Evolutionary conservation across 2,888 invertebrate genomes (phyloP), one percentile per base, ranked within the genome.

Genomic region (Magallana nippona): DNA sequence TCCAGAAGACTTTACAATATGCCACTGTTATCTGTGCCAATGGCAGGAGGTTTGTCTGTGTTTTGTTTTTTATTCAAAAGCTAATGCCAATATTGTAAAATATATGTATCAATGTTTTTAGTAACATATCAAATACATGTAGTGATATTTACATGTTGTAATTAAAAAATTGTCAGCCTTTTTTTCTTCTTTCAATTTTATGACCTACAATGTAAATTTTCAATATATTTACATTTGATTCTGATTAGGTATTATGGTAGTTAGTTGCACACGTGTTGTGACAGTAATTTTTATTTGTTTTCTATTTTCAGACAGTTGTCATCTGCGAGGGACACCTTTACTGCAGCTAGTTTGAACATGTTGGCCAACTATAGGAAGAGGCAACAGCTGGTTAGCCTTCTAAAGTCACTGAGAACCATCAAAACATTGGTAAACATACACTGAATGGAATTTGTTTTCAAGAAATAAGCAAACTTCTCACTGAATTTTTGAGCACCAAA

Each of bases 291-390:
- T 78, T 1, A 78, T 13, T 78, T 78, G n/a, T 57, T 11, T 79
- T 56, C 27, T 56, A 19, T 83, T 86, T 84, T 0, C 89, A 94
- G 93, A 78, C 89, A 97, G 89, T 95, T 98, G 77, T 95, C 96
- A 85, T 95, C 96, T 32, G 97, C 98, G 0, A 97, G 97, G 89
- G 96, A 96, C 88, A 97, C 97, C 92, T 96, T 98, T 86, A 97
- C 97, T 0, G 96, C 97, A 60, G 96, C 97, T 79, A 97, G 98
- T 91, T 95, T 99, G 84, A 97, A 97, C 44, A 97, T 99, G 86
- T 95, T 99, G 79, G 97, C 98, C 0, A 98, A 98, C 94, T 98
- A 98, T 93, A 95, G 97, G 79, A 98, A 98, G 94, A 95, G 98
- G 82, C 97, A 98, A 93, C 96, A 97, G 84, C 96, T 98, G 10